phyloP scores from a whole-genome alignment of 2,113 vertebrate genomes.

The Pterocles burchelli region DNA sequence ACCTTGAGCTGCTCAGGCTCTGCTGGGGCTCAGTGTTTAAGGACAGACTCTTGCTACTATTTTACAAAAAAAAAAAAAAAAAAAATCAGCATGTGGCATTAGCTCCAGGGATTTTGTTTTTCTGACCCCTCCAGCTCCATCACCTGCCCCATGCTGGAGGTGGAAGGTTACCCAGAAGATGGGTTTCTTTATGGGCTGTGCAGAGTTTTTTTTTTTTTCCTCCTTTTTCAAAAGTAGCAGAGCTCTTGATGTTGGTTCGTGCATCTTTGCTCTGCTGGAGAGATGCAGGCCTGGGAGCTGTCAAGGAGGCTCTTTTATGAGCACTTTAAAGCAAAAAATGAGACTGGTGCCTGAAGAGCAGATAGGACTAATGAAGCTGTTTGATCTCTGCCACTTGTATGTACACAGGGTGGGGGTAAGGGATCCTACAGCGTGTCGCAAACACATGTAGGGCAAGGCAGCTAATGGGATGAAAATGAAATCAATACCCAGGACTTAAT shows the following conservation, averaged over 20 bases:
- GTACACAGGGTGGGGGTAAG: neutral
- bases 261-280: neutral
- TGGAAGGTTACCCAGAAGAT: neutral
- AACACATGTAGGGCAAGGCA: conserved; percentile 28
- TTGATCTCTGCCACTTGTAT: conserved; percentile 7
- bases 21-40: neutral
- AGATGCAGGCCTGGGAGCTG: conserved; percentile 6
- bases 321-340: conserved; percentile 13
- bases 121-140: neutral
- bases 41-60: neutral
- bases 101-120: neutral
- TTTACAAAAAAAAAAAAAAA: neutral
- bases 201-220: neutral
- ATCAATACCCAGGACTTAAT: conserved; percentile 28
- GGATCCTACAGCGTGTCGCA: neutral
- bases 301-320: conserved; percentile 29
- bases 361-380: conserved; percentile 39
- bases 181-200: neutral
- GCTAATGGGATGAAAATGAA: conserved; percentile 47
- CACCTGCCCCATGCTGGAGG: rapidly evolving
- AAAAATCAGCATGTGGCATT: rapidly evolving
- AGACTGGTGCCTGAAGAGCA: neutral
- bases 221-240: neutral
- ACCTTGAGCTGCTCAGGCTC: neutral
- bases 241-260: neutral